Base-by-base conservation (phyloP, 2,797 vertebrate genomes). In the Pipistrellus pygmaeus region DNA sequence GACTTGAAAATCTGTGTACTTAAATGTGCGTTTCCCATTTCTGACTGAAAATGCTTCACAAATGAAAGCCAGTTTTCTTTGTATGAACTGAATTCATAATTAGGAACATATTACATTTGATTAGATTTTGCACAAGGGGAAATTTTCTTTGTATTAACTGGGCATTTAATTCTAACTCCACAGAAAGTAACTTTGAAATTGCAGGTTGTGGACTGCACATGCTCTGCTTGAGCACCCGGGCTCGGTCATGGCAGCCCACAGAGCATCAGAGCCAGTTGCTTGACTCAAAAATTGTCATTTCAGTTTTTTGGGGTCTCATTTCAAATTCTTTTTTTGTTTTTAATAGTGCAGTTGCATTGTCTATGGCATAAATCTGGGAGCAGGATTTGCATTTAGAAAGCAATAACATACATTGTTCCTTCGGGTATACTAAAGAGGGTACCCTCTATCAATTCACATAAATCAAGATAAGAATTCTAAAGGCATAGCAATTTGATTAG, bases 391-490 rank as follows among this genome's bases (percentile, higher is more conserved):
- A 98, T 98, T 98, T 97, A 98, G 95, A 98, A 96, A 95, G 90
- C 78, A 97, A 73, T 96, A 97, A 98, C 98, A 97, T 96, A 94
- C 85, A 97, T 14, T 95, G 93, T 97, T 97, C 92, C 93, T 98
- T 94, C 1, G 95, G 95, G 95, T 97, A 88, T 96, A 46, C 32
- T 97, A 97, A 97, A 60, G 77, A 96, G 94, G 91, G 94, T 95
- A 96, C 77, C 64, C 8, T 97, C 93, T 68, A 96, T 53, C 62
- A 55, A 1, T 93, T 97, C 4, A 0, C 95, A 97, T 94, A 97
- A 98, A 98, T 98, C 97, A 97, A 97, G 95, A 98, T 97, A 98
- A 98, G 95, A 97, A 97, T 97, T 97, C 94, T 97, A 96, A 98
- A 98, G 95, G 94, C 73, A 96, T 97, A 96, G 90, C 85, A 96